Percentiles rank a stretch among this genome's conserved stretches.
phyloP scores from a whole-genome alignment of 2,113 vertebrate genomes.

The Cricetomys ansorgei region DNA sequence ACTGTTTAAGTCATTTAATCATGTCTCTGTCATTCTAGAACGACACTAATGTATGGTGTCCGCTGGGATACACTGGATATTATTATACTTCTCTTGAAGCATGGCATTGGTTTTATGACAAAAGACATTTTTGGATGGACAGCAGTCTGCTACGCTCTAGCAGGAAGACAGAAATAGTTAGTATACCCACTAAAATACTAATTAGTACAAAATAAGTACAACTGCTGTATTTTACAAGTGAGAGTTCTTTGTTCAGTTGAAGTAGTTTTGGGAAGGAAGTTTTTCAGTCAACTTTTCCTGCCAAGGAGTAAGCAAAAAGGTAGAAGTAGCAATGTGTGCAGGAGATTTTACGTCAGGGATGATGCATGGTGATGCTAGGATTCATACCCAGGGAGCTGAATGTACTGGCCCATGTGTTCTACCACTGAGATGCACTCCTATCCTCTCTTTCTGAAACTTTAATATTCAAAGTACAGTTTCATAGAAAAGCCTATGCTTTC shows the following conservation, averaged over 20 bases:
- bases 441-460: neutral
- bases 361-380: neutral
- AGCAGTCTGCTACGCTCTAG: neutral
- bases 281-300: neutral
- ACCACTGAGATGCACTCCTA: no score
- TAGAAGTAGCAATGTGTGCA: neutral
- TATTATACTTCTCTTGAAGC: neutral
- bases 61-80: neutral
- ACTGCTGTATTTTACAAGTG: neutral
- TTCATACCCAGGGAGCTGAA: neutral
- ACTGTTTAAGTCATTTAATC: neutral
- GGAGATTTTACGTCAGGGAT: neutral
- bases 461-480: no score
- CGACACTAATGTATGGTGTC: neutral
- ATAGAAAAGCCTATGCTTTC: no score
- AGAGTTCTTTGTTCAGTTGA: neutral
- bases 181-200: neutral
- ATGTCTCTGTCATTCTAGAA: slow-evolving; percentile 43
- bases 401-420: neutral
- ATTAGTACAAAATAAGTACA: neutral
- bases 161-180: neutral
- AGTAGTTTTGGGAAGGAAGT: neutral
- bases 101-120: neutral
- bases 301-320: neutral
- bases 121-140: neutral